Base-by-base conservation (phyloP, 2,888 invertebrate genomes). In the Aspidiotus destructor region DNA sequence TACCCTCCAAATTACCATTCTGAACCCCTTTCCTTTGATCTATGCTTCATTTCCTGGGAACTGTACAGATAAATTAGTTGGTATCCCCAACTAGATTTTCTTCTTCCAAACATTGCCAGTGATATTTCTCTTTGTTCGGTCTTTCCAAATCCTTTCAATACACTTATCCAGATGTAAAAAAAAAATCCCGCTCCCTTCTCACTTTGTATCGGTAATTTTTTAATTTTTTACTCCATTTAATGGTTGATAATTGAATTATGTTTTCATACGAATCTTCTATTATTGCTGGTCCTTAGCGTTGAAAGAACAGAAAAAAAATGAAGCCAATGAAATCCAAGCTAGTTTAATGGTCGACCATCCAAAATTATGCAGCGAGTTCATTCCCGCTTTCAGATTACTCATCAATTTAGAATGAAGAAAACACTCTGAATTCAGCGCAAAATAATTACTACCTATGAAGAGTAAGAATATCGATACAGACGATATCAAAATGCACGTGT, bases 361-460 rank as follows among this genome's bases (percentile, higher is more conserved):
- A 0, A 79, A 80, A 70, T 74, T 79, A 9, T 84, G 84, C 1
- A 81, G 81, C 61, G 78, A 78, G 1, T 85, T 85, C 84, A 84
- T 85, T 81, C 80, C 83, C 0, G 84, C 82, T 55, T 78, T 85
- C 41, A 82, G 84, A 73, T 82, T 83, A 70, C 77, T 85, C 0
- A 82, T 85, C 70, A 79, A 81, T 71, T 17, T 16, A 52, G 60
- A 58, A 15, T 44, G 42, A 52, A 28, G 55, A 2, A 2, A 40
- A n/a, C 15, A 3, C 28, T 28, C 2, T 28, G 28, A 60, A 57
- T 11, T 3, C 11, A 16, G 13, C 6, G n/a, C 40, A 11, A 54
- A 40, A 10, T 64, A 16, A 41, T 57, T 16, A 57, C 16, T 57
- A 16, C 17, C 5, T 11, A 15, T 15, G 53, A 52, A 28, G 28